phyloP scores from a whole-genome alignment of 1,140 invertebrate genomes.

The Dryas iulia region DNA sequence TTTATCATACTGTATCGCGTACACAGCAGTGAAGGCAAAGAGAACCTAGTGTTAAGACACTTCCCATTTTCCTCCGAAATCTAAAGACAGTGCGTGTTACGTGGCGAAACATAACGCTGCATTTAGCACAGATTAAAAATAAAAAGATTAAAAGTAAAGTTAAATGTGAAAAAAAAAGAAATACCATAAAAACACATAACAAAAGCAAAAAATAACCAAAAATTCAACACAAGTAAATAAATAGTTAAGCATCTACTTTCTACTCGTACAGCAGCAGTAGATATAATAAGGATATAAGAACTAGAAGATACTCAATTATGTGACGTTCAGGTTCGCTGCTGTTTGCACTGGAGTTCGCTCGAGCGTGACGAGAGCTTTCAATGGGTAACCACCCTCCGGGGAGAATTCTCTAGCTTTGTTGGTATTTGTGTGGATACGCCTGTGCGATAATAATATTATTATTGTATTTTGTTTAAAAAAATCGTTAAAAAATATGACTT shows the following conservation, averaged over 20 bases:
- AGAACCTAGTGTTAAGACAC: too few species aligned
- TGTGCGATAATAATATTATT: too few species aligned
- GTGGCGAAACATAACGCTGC: too few species aligned
- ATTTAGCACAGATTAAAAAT: too few species aligned
- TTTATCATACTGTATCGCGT: too few species aligned
- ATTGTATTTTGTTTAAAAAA: too few species aligned
- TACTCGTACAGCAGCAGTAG: not conserved
- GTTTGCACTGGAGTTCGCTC: conserved; percentile 55
- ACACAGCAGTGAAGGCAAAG: too few species aligned
- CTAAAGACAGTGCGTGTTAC: too few species aligned
- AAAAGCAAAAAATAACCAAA: not conserved
- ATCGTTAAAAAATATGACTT: too few species aligned
- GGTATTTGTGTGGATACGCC: conserved; percentile 45
- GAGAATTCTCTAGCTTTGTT: conserved; percentile 31
- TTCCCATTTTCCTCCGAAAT: too few species aligned
- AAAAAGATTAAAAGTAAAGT: too few species aligned
- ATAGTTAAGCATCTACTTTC: not conserved
- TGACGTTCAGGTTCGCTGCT: conserved; percentile 58
- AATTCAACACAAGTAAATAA: not conserved
- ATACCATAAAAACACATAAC: not conserved
- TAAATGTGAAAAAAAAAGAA: not conserved
- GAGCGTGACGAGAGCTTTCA: conserved; percentile 54
- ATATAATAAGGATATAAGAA: not conserved
- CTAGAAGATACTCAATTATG: conserved; percentile 70
- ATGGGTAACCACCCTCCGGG: conserved; percentile 50